Evolutionary conservation across 2,888 invertebrate genomes (phyloP).

Genomic region (Allygus modestus): DNA sequence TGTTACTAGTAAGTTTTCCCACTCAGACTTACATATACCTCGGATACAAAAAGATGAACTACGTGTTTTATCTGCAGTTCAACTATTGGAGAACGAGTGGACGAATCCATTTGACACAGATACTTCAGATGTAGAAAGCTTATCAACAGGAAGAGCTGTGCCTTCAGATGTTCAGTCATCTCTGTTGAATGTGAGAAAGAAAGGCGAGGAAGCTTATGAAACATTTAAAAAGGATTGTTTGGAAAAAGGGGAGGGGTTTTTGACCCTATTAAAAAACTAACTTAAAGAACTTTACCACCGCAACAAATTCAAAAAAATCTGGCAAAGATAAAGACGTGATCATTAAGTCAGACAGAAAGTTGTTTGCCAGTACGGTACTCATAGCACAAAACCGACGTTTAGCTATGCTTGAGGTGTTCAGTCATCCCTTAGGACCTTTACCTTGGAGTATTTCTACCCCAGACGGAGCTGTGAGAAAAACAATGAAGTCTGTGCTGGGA

Average conservation of each 20-base stretch:
- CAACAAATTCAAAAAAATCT: conserved; percentile 8
- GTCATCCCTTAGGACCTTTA: conserved; percentile 26
- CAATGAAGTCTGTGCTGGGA: conserved; percentile 19
- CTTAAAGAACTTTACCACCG: conserved; percentile 27
- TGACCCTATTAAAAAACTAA: conserved; percentile 38
- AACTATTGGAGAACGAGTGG: conserved; percentile 26
- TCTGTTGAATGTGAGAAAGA: conserved; percentile 24
- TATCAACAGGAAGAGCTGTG: conserved; percentile 35
- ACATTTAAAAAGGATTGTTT: conserved; percentile 27
- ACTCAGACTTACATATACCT: conserved; percentile 34
- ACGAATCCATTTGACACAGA: conserved; percentile 38
- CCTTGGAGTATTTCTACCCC: conserved; percentile 25
- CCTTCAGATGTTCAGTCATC: conserved; percentile 11
- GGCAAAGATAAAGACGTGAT: conserved; percentile 39
- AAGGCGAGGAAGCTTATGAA: conserved; percentile 39
- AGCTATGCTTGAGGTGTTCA: not conserved
- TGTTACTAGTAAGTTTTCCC: conserved; percentile 32
- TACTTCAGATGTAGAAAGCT: conserved; percentile 2
- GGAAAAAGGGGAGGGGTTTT: conserved; percentile 20
- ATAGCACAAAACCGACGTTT: conserved; percentile 26
- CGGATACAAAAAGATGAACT: conserved; percentile 24
- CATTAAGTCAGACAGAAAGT: conserved; percentile 24
- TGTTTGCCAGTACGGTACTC: conserved; percentile 40
- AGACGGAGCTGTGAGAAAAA: conserved; percentile 27
- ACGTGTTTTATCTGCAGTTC: conserved; percentile 35